Conservation (phyloP, 2,888 invertebrate genomes). For the Pardosa pseudoannulata region DNA sequence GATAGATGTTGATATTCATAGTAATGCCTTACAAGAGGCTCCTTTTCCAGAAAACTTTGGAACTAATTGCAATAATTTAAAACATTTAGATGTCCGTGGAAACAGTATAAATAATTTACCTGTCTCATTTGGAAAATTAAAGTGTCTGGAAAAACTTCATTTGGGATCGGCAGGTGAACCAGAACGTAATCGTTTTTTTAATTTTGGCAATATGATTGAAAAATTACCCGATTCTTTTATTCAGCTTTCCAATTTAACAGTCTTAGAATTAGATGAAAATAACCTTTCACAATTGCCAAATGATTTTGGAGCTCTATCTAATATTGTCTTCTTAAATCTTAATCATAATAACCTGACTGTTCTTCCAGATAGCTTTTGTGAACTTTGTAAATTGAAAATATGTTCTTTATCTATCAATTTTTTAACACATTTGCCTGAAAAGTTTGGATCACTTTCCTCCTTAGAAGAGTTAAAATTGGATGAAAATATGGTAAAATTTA, state of each 20-base stretch:
- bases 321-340: slow-evolving; percentile 46
- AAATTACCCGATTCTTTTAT: slow-evolving; percentile 41
- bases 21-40: slow-evolving; percentile 32
- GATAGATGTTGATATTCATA: slow-evolving; percentile 32
- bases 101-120: slow-evolving; percentile 50
- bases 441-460: slow-evolving; percentile 41
- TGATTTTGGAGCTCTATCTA: slow-evolving; percentile 48
- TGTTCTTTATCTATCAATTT: slow-evolving; percentile 59
- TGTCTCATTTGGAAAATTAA: slow-evolving; percentile 47
- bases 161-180: slow-evolving; percentile 50
- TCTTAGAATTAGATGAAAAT: slow-evolving; percentile 68
- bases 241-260: slow-evolving; percentile 32
- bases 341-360: slow-evolving; percentile 42
- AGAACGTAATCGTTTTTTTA: slow-evolving; percentile 24
- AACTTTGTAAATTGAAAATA: slow-evolving; percentile 25
- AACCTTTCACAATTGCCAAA: slow-evolving; percentile 36
- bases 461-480: slow-evolving; percentile 58
- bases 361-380: slow-evolving; percentile 59
- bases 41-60: slow-evolving; percentile 49
- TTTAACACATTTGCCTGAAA: slow-evolving; percentile 37
- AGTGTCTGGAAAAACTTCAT: slow-evolving; percentile 27
- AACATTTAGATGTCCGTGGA: slow-evolving; percentile 55
- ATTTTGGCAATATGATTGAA: slow-evolving; percentile 44
- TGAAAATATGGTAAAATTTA: slow-evolving; percentile 45
- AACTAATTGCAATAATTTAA: slow-evolving; percentile 3